A percentile compares a stretch with the other conserved stretches of the same genome.
Evolutionary conservation across 2,797 vertebrate species (phyloP).

Genomic region (Dicrostonyx torquatus): DNA sequence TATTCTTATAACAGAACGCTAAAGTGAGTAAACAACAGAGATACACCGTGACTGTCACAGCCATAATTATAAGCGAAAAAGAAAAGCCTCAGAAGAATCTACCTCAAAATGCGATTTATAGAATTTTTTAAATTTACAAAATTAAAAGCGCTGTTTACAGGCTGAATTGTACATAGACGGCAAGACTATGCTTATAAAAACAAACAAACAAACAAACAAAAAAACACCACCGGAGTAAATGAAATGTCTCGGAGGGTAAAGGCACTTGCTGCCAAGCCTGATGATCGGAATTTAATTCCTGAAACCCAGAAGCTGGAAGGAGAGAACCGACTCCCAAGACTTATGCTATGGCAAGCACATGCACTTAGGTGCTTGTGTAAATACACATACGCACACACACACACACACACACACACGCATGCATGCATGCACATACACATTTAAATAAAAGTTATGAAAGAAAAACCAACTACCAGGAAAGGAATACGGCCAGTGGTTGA

Average conservation of each 20-base stretch:
- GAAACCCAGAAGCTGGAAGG: background rate
- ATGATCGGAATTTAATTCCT: background rate
- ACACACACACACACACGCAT: no score
- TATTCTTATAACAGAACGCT: slow-evolving; percentile 11
- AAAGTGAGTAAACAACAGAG: slow-evolving; percentile 41
- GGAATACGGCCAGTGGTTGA: background rate
- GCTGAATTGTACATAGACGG: background rate
- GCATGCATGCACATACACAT: background rate
- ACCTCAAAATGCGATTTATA: background rate
- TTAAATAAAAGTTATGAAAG: background rate
- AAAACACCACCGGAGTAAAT: background rate
- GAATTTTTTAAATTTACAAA: slow-evolving; percentile 9
- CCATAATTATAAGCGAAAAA: background rate
- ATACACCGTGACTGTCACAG: background rate
- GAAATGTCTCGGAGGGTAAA: background rate
- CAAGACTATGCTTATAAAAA: slow-evolving; percentile 36
- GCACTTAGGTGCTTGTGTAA: fast-evolving
- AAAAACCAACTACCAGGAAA: background rate
- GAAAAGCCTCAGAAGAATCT: background rate
- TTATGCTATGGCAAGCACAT: background rate
- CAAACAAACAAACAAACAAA: background rate
- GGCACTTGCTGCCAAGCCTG: background rate
- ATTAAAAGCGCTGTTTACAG: slow-evolving; percentile 4
- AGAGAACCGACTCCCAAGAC: background rate
- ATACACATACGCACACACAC: background rate